These are phyloP conservation scores for Cacatua alba DNA, from an alignment of 2,113 vertebrate species.

Conservation along the genomic window DNA sequence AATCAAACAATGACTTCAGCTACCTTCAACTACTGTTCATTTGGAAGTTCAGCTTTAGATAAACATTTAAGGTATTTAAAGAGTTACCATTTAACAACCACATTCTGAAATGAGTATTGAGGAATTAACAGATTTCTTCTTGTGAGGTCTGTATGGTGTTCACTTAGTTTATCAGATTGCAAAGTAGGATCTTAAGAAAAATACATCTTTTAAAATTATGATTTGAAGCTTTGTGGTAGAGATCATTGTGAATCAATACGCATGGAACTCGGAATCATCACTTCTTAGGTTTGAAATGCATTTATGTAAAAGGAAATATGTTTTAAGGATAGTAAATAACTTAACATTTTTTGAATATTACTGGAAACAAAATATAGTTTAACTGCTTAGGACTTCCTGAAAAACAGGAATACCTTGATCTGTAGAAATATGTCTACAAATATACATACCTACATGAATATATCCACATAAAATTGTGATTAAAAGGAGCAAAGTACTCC, in stretches of 20 bases:
- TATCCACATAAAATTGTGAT: not conserved
- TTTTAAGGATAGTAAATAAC: not conserved
- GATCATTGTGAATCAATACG: not conserved
- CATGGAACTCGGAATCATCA: not conserved
- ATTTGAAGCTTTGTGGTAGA: not conserved
- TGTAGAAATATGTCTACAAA: not conserved
- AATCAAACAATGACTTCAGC: not conserved
- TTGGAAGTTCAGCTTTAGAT: not conserved
- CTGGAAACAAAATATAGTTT: not conserved
- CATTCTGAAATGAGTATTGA: not conserved
- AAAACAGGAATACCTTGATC: not conserved
- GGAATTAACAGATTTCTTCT: not conserved
- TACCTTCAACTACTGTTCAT: not conserved
- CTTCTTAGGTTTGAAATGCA: not conserved
- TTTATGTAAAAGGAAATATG: not conserved
- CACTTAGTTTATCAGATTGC: not conserved
- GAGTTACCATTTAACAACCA: not conserved
- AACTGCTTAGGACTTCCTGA: not conserved
- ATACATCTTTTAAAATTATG: not conserved
- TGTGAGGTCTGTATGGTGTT: rapidly evolving
- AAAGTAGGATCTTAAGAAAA: not conserved
- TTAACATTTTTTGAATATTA: not conserved
- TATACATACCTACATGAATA: not conserved
- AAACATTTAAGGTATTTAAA: not conserved
- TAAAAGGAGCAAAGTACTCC: not conserved